These are phyloP conservation scores for Todus mexicanus DNA, from an alignment of 2,797 vertebrate genomes.

Conservation along the genomic window DNA sequence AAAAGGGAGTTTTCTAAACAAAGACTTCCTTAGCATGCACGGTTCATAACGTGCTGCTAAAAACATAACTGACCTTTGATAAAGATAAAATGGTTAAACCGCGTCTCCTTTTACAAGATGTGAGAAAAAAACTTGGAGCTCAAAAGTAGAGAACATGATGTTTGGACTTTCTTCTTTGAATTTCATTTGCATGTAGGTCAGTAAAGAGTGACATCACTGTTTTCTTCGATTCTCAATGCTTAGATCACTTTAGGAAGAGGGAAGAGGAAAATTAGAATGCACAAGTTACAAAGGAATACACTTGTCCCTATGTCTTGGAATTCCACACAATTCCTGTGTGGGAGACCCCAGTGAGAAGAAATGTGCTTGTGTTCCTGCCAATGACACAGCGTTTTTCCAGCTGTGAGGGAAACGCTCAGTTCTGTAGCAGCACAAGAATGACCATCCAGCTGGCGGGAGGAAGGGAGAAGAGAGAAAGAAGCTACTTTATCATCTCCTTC, in stretches of 20 bases:
- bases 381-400: slow-evolving; percentile 55
- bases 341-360: neutral
- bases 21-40: neutral
- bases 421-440: neutral
- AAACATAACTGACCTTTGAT: neutral
- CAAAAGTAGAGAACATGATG: neutral
- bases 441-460: slow-evolving; percentile 34
- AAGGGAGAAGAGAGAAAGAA: neutral
- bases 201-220: neutral
- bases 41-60: neutral
- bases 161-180: neutral
- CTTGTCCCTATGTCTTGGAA: neutral
- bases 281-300: neutral
- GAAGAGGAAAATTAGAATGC: neutral
- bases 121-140: neutral
- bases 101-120: neutral
- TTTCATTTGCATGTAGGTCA: neutral
- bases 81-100: neutral
- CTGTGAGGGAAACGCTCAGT: neutral
- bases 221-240: neutral
- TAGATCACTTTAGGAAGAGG: neutral
- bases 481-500: neutral
- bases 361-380: neutral
- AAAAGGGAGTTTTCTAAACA: neutral
- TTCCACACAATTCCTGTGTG: neutral